These are phyloP conservation scores for Dasysyrphus tricinctus DNA, from an alignment of 2,888 invertebrate species.

Conservation along the genomic window DNA sequence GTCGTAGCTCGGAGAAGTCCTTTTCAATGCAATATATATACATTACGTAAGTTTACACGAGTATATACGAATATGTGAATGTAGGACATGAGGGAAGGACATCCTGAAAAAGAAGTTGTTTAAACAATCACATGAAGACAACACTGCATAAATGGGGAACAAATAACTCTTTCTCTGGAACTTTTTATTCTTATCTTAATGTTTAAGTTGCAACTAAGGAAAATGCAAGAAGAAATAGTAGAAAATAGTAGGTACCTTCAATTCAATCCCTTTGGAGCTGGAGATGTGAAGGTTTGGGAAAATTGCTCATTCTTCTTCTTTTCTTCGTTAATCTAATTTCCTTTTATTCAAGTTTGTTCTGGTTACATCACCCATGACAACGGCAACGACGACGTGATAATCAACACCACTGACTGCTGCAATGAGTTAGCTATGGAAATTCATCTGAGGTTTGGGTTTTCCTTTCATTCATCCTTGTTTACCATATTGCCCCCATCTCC, in stretches of 20 bases:
- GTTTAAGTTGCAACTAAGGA: constrained; percentile 36
- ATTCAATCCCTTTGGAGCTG: background rate
- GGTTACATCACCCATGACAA: constrained; percentile 43
- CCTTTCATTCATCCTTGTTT: constrained; percentile 12
- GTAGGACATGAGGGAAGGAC: constrained; percentile 28
- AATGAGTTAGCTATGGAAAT: constrained; percentile 39
- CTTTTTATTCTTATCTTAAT: background rate
- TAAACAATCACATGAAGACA: constrained; percentile 52
- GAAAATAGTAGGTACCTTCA: background rate
- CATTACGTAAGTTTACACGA: background rate
- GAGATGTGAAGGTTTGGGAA: background rate
- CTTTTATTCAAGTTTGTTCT: constrained; percentile 47
- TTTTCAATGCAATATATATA: constrained; percentile 8
- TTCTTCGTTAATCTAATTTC: constrained; percentile 59
- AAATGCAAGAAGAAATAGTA: constrained; percentile 31
- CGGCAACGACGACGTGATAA: constrained; percentile 33
- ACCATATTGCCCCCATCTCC: background rate
- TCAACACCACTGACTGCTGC: constrained; percentile 54
- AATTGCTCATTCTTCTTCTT: constrained; percentile 56
- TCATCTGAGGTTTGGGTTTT: constrained; percentile 42
- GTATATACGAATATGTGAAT: constrained; percentile 13
- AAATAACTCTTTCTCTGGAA: constrained; percentile 40
- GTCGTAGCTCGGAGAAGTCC: constrained; percentile 33
- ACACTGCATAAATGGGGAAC: constrained; percentile 38
- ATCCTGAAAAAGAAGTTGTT: constrained; percentile 48